A percentile compares a stretch with the other conserved stretches of the same genome.
These are phyloP conservation scores for Tanypteryx hageni DNA, from an alignment of 2,888 invertebrate species.

Conservation along the genomic window DNA sequence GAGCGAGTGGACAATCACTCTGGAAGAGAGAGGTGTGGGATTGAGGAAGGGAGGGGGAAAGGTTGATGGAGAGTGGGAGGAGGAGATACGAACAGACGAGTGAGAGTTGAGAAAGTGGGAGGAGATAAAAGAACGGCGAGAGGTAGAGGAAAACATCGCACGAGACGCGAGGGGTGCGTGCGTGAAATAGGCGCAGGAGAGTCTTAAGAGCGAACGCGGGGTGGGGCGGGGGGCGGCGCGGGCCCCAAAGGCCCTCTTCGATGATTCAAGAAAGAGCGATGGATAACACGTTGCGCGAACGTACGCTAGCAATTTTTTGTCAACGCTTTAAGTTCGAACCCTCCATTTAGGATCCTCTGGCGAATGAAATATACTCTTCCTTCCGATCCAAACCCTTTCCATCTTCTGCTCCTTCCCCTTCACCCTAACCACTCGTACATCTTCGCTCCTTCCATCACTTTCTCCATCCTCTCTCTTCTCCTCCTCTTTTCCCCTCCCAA, in stretches of 20 bases:
- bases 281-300: not conserved
- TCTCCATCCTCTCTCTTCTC: not conserved
- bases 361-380: not conserved
- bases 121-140: no score
- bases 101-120: no score
- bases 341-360: not conserved
- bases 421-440: not conserved
- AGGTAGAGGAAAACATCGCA: no score
- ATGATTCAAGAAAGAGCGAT: not conserved
- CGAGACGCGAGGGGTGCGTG: not conserved
- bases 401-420: no score
- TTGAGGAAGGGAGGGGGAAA: not conserved
- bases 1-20: not conserved
- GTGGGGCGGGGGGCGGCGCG: not conserved
- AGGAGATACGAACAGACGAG: no score
- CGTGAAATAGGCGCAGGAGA: not conserved
- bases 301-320: not conserved
- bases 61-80: not conserved
- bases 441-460: not conserved
- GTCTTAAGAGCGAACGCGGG: not conserved
- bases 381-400: not conserved
- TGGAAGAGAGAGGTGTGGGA: not conserved
- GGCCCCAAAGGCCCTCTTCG: not conserved
- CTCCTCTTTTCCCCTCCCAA: not conserved
- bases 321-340: no score